phyloP scores from a whole-genome alignment of 2,797 vertebrate genomes.

The Dendrocincla fuliginosa region DNA sequence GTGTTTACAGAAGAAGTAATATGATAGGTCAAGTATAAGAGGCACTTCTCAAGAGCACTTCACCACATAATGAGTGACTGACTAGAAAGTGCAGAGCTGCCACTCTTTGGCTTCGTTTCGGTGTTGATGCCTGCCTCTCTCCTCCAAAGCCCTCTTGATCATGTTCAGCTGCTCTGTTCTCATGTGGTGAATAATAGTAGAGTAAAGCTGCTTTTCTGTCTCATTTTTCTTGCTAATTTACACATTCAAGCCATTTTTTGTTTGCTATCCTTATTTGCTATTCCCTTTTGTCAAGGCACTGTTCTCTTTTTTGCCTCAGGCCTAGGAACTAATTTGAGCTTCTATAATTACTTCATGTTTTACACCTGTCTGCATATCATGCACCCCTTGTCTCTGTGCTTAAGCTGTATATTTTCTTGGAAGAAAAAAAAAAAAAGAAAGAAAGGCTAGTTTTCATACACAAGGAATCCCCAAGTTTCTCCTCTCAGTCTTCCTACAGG shows the following conservation, averaged over 20 bases:
- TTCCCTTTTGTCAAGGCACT: slow-evolving; percentile 89
- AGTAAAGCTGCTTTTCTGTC: slow-evolving; percentile 93
- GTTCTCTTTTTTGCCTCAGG: slow-evolving; percentile 90
- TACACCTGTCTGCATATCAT: slow-evolving; percentile 99
- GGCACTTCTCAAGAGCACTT: slow-evolving; percentile 89
- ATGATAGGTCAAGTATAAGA: slow-evolving; percentile 94
- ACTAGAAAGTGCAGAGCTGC: slow-evolving; percentile 90
- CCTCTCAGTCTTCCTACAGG: slow-evolving; percentile 62
- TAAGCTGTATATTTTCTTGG: slow-evolving; percentile 80
- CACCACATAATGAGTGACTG: slow-evolving; percentile 96
- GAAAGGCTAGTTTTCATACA: slow-evolving; percentile 64
- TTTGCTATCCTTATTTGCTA: slow-evolving; percentile 94
- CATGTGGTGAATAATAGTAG: slow-evolving; percentile 89
- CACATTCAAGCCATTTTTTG: slow-evolving; percentile 98
- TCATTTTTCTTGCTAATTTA: slow-evolving; percentile 97
- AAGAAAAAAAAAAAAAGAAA: not conserved
- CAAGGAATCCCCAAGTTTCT: slow-evolving; percentile 67
- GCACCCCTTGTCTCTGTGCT: slow-evolving; percentile 83
- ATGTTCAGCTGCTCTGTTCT: slow-evolving; percentile 92
- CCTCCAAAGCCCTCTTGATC: slow-evolving; percentile 92
- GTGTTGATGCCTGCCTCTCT: slow-evolving; percentile 90
- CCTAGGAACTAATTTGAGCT: slow-evolving; percentile 97
- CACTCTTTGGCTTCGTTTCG: slow-evolving; percentile 85
- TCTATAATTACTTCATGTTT: slow-evolving; percentile 97
- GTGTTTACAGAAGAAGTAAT: slow-evolving; percentile 97